Base-by-base conservation (phyloP, 2,113 vertebrate genomes). In the Chloropsis hardwickii region DNA sequence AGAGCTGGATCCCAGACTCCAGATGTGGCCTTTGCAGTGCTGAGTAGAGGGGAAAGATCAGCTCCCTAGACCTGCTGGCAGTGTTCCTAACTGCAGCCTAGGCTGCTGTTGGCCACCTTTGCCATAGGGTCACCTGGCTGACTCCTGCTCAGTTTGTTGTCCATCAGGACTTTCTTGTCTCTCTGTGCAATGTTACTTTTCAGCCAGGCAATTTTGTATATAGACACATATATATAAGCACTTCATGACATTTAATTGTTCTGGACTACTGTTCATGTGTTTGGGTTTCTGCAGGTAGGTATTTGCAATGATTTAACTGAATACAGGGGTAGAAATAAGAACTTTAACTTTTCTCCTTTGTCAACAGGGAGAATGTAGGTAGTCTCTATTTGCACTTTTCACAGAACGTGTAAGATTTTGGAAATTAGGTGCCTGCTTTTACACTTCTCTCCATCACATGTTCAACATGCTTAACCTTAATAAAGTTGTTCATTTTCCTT, bases 91-190 rank as follows among this genome's bases (percentile, higher is more conserved):
- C 37, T 47, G n/a, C 51, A 20, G 22, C 35, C 11, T 18, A 4
- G 16, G 33, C 20, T 88, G 33, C 48, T 8, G 0, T 14, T 57
- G 70, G 44, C 31, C 0, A 0, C 3, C 44, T 54, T n/a, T 64
- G n/a, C 45, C 42, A 24, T 42, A 16, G 24, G 12, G 18, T 39
- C 60, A 48, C 4, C 3, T 44, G 48, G 15, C 60, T 78, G 70
- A 8, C 14, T 73, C 17, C 2, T 24, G 50, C 54, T 86, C 27
- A 10, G 1, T 77, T 81, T 72, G 21, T 39, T 79, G 39, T 28
- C n/a, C 33, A 5, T 44, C 29, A 54, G 35, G 35, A 60, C 56
- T 69, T 61, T 9, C 9, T 23, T n/a, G 14, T 56, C 25, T 44
- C 28, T 64, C 13, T 44, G 16, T 70, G 22, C 71, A 37, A 0